Evolutionary conservation across 2,888 invertebrate species (phyloP).

Genomic region (Synergus umbraculus): DNA sequence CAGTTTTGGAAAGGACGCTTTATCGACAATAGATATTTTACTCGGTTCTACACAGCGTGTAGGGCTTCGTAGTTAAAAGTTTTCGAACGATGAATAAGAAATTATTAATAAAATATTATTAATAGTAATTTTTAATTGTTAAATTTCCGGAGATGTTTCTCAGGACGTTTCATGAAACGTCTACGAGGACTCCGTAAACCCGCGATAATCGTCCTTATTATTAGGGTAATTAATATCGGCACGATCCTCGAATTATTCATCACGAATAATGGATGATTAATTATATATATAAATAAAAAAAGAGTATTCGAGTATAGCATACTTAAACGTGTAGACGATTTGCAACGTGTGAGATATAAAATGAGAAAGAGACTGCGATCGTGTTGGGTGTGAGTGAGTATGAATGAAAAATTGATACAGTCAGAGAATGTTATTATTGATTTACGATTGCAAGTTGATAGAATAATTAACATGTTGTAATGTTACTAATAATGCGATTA

Average conservation of each 20-base stretch:
- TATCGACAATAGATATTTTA: conserved; percentile 27
- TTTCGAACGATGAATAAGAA: conserved; percentile 30
- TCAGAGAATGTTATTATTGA: conserved; percentile 61
- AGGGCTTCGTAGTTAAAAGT: conserved; percentile 43
- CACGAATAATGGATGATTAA: conserved; percentile 58
- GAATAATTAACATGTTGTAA: conserved; percentile 67
- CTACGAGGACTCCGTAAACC: neutral
- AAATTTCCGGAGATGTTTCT: conserved; percentile 19
- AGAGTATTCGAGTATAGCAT: conserved; percentile 58
- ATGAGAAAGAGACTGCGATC: conserved; percentile 37
- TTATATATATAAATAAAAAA: conserved; percentile 45
- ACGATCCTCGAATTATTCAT: conserved; percentile 54
- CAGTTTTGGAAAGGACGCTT: neutral
- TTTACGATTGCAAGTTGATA: conserved; percentile 66
- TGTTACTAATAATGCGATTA: conserved; percentile 64
- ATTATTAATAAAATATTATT: conserved; percentile 30
- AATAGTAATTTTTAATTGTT: neutral
- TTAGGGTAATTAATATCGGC: conserved; percentile 40
- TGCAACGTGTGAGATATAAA: conserved; percentile 40
- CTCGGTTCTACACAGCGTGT: conserved; percentile 30
- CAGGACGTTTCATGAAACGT: conserved; percentile 17
- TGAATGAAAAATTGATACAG: conserved; percentile 45
- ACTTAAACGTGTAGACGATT: conserved; percentile 48
- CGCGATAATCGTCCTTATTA: conserved; percentile 46
- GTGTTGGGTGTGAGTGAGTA: conserved; percentile 42